Percentiles rank a stretch among this genome's conserved stretches.
phyloP scores from a whole-genome alignment of 2,113 vertebrate species.

The Crypturellus undulatus region DNA sequence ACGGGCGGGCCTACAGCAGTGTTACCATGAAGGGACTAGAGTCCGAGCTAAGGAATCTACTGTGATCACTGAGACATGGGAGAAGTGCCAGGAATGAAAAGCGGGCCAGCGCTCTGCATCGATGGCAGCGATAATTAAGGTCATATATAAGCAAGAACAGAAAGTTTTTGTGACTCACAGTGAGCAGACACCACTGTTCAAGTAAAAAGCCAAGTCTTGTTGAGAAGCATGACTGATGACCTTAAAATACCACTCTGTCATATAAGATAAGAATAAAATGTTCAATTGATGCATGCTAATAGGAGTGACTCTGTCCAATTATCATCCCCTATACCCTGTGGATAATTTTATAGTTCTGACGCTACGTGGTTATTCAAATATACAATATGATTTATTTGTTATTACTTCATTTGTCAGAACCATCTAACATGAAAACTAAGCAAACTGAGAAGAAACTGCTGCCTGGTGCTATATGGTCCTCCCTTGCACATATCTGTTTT shows the following conservation, averaged over 20 bases:
- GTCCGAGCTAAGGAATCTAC: not conserved
- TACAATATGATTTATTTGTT: not conserved
- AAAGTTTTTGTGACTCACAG: not conserved
- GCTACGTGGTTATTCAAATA: conserved; percentile 13
- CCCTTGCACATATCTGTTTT: not conserved
- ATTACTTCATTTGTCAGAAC: not conserved
- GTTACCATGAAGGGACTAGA: not conserved
- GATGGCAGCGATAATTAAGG: not conserved
- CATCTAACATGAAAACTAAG: not conserved
- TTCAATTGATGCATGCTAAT: not conserved
- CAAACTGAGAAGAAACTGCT: not conserved
- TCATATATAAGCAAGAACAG: not conserved
- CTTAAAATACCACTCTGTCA: conserved; percentile 23
- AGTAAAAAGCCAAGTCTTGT: conserved; percentile 1
- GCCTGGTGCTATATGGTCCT: not conserved
- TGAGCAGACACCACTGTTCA: not conserved
- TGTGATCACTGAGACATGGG: not conserved
- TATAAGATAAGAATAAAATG: not conserved
- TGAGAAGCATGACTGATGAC: not conserved
- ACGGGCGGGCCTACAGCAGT: not conserved
- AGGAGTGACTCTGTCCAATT: not conserved
- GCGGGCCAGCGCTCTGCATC: not conserved
- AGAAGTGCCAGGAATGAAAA: not conserved
- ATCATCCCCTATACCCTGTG: not conserved
- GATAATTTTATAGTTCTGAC: not conserved